A percentile compares a stretch with the other conserved stretches of the same genome.
phyloP scores from a whole-genome alignment of 2,888 invertebrate species.

The Pyrochroa serraticornis region DNA sequence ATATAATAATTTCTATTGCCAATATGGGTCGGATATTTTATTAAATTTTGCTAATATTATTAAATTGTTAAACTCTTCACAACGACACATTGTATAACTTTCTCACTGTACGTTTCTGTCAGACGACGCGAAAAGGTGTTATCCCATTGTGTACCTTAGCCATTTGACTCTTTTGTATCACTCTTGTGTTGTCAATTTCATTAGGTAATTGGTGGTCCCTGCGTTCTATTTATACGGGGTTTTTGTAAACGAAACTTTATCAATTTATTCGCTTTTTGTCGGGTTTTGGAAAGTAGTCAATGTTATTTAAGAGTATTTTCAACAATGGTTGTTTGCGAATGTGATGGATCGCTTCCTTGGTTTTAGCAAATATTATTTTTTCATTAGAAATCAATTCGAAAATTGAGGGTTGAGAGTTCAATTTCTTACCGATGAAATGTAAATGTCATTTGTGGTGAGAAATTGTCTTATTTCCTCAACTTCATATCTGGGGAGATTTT shows the following conservation, averaged over 20 bases:
- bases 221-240: neutral
- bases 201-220: conserved; percentile 14
- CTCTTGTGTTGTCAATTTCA: conserved; percentile 8
- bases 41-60: neutral
- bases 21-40: neutral
- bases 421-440: conserved; percentile 33
- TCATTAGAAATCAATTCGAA: conserved; percentile 23
- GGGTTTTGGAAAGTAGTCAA: neutral
- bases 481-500: neutral
- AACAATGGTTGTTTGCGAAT: neutral
- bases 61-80: neutral
- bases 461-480: conserved; percentile 48
- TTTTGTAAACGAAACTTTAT: conserved; percentile 15
- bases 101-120: neutral
- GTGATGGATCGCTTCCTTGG: conserved; percentile 18
- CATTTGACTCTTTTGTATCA: conserved; percentile 1
- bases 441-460: conserved; percentile 35
- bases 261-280: conserved; percentile 1
- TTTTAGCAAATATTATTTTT: conserved; percentile 22
- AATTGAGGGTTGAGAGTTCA: conserved; percentile 20
- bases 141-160: conserved; percentile 14
- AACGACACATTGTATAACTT: neutral
- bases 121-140: conserved; percentile 1
- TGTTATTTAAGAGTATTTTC: neutral
- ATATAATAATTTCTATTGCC: neutral